These are phyloP conservation scores for Menura novaehollandiae DNA, from an alignment of 2,113 vertebrate genomes.

Conservation along the genomic window DNA sequence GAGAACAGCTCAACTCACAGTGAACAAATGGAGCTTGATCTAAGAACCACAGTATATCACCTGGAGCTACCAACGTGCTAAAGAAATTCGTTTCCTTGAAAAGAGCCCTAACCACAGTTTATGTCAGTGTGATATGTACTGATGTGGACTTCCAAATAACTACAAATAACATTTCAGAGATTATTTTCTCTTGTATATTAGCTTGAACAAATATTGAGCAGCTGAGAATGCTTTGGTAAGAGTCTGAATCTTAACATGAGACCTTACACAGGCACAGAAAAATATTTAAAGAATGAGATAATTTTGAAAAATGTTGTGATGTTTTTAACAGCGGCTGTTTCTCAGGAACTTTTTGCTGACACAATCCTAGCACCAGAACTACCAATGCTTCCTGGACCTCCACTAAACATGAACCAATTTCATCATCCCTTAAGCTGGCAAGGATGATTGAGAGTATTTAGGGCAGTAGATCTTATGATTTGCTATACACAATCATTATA, in stretches of 20 bases:
- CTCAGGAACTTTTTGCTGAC: not conserved
- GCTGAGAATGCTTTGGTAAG: not conserved
- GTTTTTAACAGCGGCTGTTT: not conserved
- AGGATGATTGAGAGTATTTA: not conserved
- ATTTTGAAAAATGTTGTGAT: not conserved
- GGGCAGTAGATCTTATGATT: not conserved
- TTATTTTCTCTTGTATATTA: not conserved
- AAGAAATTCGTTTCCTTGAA: not conserved
- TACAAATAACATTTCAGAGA: not conserved
- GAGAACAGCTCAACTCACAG: not conserved
- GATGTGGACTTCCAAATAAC: not conserved
- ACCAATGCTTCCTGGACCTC: not conserved
- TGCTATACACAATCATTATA: not conserved
- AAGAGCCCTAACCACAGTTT: not conserved
- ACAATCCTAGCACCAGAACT: not conserved
- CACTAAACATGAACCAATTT: not conserved
- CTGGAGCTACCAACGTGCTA: not conserved
- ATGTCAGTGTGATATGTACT: not conserved
- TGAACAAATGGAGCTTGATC: not conserved
- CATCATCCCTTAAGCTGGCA: not conserved
- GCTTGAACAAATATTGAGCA: not conserved
- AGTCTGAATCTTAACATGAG: not conserved
- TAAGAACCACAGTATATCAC: not conserved
- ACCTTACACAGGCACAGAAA: not conserved
- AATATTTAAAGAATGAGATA: not conserved